These are phyloP conservation scores for Drosophila meridionalis DNA, from an alignment of 2,888 invertebrate species.

Conservation along the genomic window DNA sequence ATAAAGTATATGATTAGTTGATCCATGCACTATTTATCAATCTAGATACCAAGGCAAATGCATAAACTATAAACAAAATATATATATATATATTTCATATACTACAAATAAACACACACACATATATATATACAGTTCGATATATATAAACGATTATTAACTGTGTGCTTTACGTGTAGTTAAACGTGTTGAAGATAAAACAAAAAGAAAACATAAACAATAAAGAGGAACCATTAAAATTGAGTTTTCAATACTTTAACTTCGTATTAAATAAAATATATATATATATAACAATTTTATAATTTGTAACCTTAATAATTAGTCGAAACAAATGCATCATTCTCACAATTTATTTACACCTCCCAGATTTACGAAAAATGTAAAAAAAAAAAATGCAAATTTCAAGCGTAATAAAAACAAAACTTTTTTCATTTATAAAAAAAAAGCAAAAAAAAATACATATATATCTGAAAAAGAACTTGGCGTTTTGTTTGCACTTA, in stretches of 20 bases:
- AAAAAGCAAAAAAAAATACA: constrained; percentile 12
- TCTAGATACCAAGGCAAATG: constrained; percentile 53
- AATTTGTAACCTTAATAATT: constrained; percentile 65
- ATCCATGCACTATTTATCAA: constrained; percentile 75
- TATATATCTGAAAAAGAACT: constrained; percentile 18
- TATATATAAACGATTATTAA: constrained; percentile 42
- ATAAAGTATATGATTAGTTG: constrained; percentile 73
- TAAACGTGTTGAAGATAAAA: constrained; percentile 49
- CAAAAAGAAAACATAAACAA: constrained; percentile 37
- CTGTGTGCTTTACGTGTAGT: constrained; percentile 57
- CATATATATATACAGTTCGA: constrained; percentile 21
- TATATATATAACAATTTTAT: constrained; percentile 47
- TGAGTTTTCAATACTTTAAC: constrained; percentile 52
- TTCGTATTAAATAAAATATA: constrained; percentile 42
- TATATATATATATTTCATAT: constrained; percentile 59
- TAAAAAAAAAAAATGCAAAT: constrained; percentile 61
- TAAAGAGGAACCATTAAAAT: constrained; percentile 20
- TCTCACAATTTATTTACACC: constrained; percentile 79
- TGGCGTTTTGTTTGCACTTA: constrained; percentile 67
- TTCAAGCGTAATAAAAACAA: constrained; percentile 65
- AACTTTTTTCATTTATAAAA: constrained; percentile 73
- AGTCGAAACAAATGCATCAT: constrained; percentile 64
- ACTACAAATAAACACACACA: constrained; percentile 40
- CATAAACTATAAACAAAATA: constrained; percentile 64
- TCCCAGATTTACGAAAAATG: constrained; percentile 70